phyloP scores from a whole-genome alignment of 2,888 invertebrate species.

The Meliscaeva auricollis region DNA sequence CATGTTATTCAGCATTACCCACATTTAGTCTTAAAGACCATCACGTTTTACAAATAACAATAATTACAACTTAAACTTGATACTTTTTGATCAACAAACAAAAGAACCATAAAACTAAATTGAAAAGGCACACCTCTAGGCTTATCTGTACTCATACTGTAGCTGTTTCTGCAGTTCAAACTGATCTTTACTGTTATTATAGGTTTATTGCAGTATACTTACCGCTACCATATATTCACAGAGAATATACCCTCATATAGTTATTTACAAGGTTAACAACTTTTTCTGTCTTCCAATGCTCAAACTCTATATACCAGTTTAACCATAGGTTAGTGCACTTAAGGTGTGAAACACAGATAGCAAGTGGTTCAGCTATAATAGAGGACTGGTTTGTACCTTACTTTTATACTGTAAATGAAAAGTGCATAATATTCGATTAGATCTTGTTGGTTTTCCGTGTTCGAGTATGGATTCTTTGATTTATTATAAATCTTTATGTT shows the following conservation, averaged over 20 bases:
- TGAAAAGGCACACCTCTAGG: slow-evolving; percentile 29
- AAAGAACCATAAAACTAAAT: slow-evolving; percentile 4
- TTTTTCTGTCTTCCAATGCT: slow-evolving; percentile 29
- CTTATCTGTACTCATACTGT: not conserved
- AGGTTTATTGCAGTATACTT: slow-evolving; percentile 48
- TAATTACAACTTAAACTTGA: not conserved
- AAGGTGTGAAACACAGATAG: slow-evolving; percentile 39
- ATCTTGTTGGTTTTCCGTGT: slow-evolving; percentile 54
- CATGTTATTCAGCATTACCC: slow-evolving; percentile 3
- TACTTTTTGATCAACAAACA: slow-evolving; percentile 31
- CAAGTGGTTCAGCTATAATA: not conserved
- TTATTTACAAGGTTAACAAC: slow-evolving; percentile 67
- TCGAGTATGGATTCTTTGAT: slow-evolving; percentile 30
- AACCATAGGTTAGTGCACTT: slow-evolving; percentile 64
- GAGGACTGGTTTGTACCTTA: not conserved
- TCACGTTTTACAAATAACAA: slow-evolving; percentile 33
- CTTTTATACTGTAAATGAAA: slow-evolving; percentile 42
- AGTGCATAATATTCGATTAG: slow-evolving; percentile 56
- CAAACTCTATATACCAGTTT: slow-evolving; percentile 26
- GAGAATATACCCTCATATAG: not conserved
- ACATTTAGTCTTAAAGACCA: not conserved
- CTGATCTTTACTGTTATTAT: slow-evolving; percentile 38
- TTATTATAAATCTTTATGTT: slow-evolving; percentile 24
- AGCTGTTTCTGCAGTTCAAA: not conserved
- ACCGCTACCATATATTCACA: slow-evolving; percentile 2